phyloP scores from a whole-genome alignment of 2,888 invertebrate species.

The Eremobia ochroleuca region DNA sequence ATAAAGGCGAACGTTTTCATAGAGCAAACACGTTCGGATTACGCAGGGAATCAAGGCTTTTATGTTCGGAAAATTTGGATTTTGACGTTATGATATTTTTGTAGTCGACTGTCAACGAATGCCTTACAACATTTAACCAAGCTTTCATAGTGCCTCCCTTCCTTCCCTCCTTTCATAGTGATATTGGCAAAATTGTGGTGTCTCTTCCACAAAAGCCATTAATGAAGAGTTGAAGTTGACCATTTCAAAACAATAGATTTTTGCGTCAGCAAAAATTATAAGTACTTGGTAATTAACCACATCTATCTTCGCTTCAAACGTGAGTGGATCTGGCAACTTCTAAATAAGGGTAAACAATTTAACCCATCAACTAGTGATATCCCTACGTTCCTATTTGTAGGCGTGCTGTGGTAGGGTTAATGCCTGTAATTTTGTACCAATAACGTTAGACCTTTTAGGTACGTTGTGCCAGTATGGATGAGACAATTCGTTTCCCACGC shows the following conservation, averaged over 20 bases:
- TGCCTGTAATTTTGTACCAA: neutral
- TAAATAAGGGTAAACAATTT: neutral
- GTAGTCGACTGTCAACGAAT: neutral
- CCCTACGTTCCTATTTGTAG: neutral
- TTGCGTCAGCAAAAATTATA: neutral
- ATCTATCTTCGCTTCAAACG: neutral
- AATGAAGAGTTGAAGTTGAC: neutral
- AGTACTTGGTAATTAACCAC: neutral
- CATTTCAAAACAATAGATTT: neutral
- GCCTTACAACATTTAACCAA: neutral
- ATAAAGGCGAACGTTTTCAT: neutral
- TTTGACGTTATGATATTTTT: neutral
- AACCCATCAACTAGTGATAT: neutral
- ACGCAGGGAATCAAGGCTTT: neutral
- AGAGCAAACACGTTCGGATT: constrained; percentile 11
- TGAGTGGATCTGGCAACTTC: neutral
- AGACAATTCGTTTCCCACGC: neutral
- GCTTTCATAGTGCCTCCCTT: too few relatives aligned
- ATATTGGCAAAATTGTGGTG: neutral
- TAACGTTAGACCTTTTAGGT: neutral
- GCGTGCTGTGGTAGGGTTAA: neutral
- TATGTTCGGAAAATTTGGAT: neutral
- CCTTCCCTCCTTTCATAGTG: too few relatives aligned
- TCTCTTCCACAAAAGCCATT: neutral
- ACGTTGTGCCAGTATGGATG: neutral